Base-by-base conservation (phyloP, 2,113 vertebrate species). In the Tragelaphus scriptus region DNA sequence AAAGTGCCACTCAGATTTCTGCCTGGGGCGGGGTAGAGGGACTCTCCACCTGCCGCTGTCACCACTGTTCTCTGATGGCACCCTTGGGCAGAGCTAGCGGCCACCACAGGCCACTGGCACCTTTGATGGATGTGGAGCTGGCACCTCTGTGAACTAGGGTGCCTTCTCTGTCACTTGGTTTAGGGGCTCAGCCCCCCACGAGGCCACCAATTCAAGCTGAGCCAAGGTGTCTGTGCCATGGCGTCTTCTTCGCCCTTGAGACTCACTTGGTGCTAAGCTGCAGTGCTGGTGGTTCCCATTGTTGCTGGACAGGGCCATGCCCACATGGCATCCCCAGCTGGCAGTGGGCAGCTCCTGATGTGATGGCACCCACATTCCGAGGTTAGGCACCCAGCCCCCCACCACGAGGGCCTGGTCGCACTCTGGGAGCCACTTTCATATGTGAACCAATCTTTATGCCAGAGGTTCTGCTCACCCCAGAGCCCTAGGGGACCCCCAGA, bases 351-450 rank as follows among this genome's bases (percentile, higher is more conserved):
- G 53, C 26, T 77, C 26, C 55, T 17, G n/a, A 25, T 3, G 4
- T 11, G 4, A 21, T 0, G 0, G 25, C 0, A 2, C 10, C 51
- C 49, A 9, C 3, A 6, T 28, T 26, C 51, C 0, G 0, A 40
- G 65, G 51, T 84, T 26, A 30, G 87, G 25, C 26, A 17, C 51
- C 21, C 51, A 3, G 80, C 3, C 12, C 40, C 40, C 40, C 23
- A 44, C 40, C 23, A 25, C 14, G 71, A 44, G 12, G 23, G 40
- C 71, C 71, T 77, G 71, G 71, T 44, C 16, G 1, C 68, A 40
- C 68, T 71, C 68, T 40, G n/a, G 68, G n/a, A 36, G n/a, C 68
- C 10, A 6, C n/a, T 40, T 23, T 71, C 68, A 23, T 13, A 71
- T 71, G 68, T 71, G 68, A 71, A 40, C n/a, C 68, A 71, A n/a